A percentile compares a stretch with the other conserved stretches of the same genome.
These are phyloP conservation scores for Taenaris catops DNA, from an alignment of 2,888 invertebrate species.

Conservation along the genomic window DNA sequence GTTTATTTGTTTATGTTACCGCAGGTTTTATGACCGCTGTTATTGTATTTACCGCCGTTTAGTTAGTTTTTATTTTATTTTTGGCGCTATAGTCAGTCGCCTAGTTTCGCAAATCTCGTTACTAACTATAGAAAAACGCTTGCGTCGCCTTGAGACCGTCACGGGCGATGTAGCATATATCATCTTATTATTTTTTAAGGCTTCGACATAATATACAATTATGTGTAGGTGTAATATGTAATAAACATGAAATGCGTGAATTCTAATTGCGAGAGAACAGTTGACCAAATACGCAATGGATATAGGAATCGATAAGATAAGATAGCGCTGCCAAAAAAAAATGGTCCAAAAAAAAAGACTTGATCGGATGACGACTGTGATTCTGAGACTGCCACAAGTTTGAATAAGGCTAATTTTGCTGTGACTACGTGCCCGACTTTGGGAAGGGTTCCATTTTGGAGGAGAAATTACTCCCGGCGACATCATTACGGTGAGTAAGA, in stretches of 20 bases:
- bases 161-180: slow-evolving; percentile 26
- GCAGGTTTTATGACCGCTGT: slow-evolving; percentile 53
- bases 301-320: slow-evolving; percentile 44
- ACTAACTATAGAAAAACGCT: slow-evolving; percentile 1
- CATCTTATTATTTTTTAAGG: slow-evolving; percentile 47
- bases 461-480: too few relatives aligned
- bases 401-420: slow-evolving; percentile 28
- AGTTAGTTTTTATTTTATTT: slow-evolving; percentile 47
- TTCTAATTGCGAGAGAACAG: slow-evolving; percentile 27
- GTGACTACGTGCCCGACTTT: not conserved
- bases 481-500: too few relatives aligned
- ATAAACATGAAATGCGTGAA: slow-evolving; percentile 15
- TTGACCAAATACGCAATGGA: slow-evolving; percentile 33
- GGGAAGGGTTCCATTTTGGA: not conserved
- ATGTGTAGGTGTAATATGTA: slow-evolving; percentile 21
- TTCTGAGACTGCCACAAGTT: slow-evolving; percentile 48
- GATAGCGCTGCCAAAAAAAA: slow-evolving; percentile 15
- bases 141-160: slow-evolving; percentile 18
- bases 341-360: slow-evolving; percentile 20
- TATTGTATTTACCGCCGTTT: slow-evolving; percentile 53
- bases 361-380: not conserved
- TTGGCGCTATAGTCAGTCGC: slow-evolving; percentile 47
- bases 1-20: slow-evolving; percentile 73
- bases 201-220: slow-evolving; percentile 42
- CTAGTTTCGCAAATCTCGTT: slow-evolving; percentile 40